These are phyloP conservation scores for Heliconius erato DNA, from an alignment of 2,888 invertebrate species.

Conservation along the genomic window DNA sequence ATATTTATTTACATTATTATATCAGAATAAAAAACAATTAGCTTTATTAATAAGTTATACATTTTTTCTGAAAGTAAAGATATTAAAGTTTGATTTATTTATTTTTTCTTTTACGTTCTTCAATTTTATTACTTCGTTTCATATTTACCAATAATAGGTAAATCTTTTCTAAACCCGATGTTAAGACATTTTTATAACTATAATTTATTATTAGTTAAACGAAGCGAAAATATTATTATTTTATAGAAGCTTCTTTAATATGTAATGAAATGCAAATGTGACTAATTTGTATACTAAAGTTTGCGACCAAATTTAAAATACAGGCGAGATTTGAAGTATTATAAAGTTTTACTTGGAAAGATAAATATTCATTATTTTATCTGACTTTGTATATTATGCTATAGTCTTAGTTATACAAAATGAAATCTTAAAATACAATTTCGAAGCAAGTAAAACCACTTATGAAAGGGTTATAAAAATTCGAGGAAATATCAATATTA, in stretches of 20 bases:
- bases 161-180: background rate
- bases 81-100: background rate
- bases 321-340: slow-evolving; percentile 17
- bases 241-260: background rate
- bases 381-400: background rate
- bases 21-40: no score
- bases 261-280: slow-evolving; percentile 19
- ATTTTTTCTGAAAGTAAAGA: background rate
- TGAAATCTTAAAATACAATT: background rate
- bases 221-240: slow-evolving; percentile 5
- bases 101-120: background rate
- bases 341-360: slow-evolving; percentile 16
- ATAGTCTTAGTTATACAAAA: background rate
- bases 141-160: background rate
- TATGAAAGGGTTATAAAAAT: background rate
- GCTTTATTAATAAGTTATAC: no score
- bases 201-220: background rate
- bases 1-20: no score
- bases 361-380: slow-evolving; percentile 11
- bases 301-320: slow-evolving; percentile 10
- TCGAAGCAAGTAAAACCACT: background rate
- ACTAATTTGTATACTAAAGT: slow-evolving; percentile 26
- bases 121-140: background rate
- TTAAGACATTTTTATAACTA: background rate
- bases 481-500: background rate